Base-by-base conservation (phyloP, 2,888 invertebrate species). In the Melitaea athalia region DNA sequence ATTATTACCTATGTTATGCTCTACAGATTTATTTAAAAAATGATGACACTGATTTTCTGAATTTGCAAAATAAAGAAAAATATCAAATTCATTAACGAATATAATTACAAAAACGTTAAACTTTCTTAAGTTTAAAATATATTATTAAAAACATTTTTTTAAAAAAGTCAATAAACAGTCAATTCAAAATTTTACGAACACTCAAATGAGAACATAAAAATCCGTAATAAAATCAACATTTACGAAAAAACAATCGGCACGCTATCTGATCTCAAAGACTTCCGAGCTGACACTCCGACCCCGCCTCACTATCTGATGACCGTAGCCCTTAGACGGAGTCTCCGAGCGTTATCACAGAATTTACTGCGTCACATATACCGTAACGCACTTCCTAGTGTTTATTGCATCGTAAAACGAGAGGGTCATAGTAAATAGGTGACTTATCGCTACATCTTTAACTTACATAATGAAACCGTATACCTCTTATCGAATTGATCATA, bases 281-380 rank as follows among this genome's bases (percentile, higher is more conserved):
- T 24, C 33, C 81, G 85, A 85, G 80, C 79, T 84, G 87, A 86
- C 89, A 85, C 81, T 81, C 83, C 79, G 84, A 88, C 88, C 88
- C 76, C 64, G 83, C 33, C 55, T 55, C 55, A 59, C 59, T 85
- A 89, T 89, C 90, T 81, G 91, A 91, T 89, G 88, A 79, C 88
- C 87, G 84, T 73, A 74, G 74, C 78, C 78, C 78, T 70, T 49
- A 67, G 60, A 66, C 53, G n/a, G 60, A 55, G 55, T 62, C 68
- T 64, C 72, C 72, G 63, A 70, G 72, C 67, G 74, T 80, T 80
- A 80, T 81, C 80, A 75, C 70, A 69, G 70, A 73, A 74, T 77
- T 76, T 75, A 76, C 75, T 73, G 72, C 73, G 75, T 76, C 77
- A 74, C 72, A 75, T 76, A 75, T 75, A 76, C 72, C 75, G 68